Conservation (phyloP, 2,797 vertebrate genomes). For the Mormyrus hasselquistii region DNA sequence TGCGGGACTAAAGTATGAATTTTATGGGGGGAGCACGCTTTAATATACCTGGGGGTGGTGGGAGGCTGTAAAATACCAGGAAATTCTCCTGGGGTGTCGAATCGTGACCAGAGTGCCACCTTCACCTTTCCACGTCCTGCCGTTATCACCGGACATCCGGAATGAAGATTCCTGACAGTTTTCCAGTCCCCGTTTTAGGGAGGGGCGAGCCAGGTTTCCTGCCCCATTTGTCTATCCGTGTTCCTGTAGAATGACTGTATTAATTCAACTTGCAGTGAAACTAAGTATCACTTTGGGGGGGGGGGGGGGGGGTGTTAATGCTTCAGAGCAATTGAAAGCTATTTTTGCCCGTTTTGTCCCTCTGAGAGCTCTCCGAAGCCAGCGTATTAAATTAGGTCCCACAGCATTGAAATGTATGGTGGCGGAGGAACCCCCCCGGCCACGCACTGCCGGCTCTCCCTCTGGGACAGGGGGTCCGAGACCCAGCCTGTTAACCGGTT, state of each 20-base stretch:
- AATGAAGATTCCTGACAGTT: slow-evolving; percentile 4
- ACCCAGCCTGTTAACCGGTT: slow-evolving; percentile 76
- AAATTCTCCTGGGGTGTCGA: neutral
- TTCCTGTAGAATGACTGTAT: slow-evolving; percentile 30
- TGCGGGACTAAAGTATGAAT: neutral
- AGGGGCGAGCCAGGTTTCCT: neutral
- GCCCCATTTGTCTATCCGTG: neutral
- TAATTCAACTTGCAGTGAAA: slow-evolving; percentile 27
- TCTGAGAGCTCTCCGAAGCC: slow-evolving; percentile 67
- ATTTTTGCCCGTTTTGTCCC: slow-evolving; percentile 70
- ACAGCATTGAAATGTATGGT: slow-evolving; percentile 68
- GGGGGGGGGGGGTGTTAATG: slow-evolving; percentile 40
- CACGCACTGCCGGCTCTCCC: slow-evolving; percentile 47
- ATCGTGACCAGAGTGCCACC: neutral
- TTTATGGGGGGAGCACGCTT: neutral
- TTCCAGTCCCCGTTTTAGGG: neutral
- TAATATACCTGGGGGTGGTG: neutral
- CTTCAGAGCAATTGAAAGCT: slow-evolving; percentile 67
- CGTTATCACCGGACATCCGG: neutral
- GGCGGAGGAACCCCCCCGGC: slow-evolving; percentile 61
- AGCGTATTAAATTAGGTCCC: slow-evolving; percentile 77
- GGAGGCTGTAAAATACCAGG: neutral
- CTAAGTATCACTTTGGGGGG: slow-evolving; percentile 32
- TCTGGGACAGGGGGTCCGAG: slow-evolving; percentile 62
- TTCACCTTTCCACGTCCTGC: neutral